Evolutionary conservation across 2,113 vertebrate species (phyloP), one percentile per base, ranked within the genome.

Genomic region (Danionella cerebrum): DNA sequence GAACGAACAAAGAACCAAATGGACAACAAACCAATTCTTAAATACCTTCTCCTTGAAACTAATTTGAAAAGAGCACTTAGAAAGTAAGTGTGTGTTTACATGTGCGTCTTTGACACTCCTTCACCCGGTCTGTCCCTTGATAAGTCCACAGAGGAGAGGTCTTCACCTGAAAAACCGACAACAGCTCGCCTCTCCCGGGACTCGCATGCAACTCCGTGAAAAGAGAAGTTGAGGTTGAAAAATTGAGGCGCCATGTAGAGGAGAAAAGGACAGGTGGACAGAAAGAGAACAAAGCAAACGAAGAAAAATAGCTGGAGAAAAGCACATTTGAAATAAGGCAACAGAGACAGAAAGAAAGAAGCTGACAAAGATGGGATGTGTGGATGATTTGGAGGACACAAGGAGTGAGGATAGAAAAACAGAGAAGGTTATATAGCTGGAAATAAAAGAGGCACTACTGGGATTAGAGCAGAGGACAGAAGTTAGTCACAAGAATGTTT

Each of bases 71-170:
- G 29, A 35, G 9, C 11, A 21, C 33, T 51, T 38, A n/a, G n/a
- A n/a, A n/a, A n/a, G n/a, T n/a, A n/a, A n/a, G n/a, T n/a, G 19
- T 11, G 7, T 69, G 6, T 65, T 13, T 69, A 19, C 33, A 29
- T 48, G 47, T 52, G 33, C 21, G 45, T 25, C 42, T 74, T 71
- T 70, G 68, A 76, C 66, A 59, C 55, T 50, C 67, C 55, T 73
- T 76, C 67, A 76, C 62, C 67, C 16, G 2, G 8, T 24, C 27
- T 50, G 36, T 72, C 68, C 68, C 64, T 48, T 24, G 39, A 60
- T 33, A 52, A 36, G 14, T 67, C 51, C 33, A 33, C 42, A 48
- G 38, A 58, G 62, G 25, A 45, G 21, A 33, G 60, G 38, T 27
- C 45, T 60, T 66, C 55, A 67, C 55, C 64, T 76, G 10, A 45